Base-by-base conservation (phyloP, 2,797 vertebrate genomes). In the Tenualosa thibaudeaui region DNA sequence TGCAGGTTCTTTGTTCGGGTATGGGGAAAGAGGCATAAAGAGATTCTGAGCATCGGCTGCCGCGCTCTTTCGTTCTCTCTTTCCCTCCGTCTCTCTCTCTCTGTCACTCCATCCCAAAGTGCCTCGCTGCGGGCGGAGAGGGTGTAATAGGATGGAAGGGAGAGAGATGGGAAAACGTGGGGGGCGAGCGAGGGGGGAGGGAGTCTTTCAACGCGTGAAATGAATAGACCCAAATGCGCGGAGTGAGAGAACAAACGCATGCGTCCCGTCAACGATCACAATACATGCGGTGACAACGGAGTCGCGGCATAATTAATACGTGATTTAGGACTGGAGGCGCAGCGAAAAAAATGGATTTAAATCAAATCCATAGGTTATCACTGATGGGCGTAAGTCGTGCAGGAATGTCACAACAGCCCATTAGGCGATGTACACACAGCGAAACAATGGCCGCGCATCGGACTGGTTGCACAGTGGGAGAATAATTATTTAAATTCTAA, bases 221-320 rank as follows among this genome's bases (percentile, higher is more conserved):
- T 82, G 90, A 90, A 92, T 65, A 51, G 90, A 92, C 91, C 92
- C 92, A 91, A 92, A 92, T 50, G 1, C 65, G 65, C 4, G 65
- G 26, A 71, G 65, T 13, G 31, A 71, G 84, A 22, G 65, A 68
- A 37, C 31, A 51, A 58, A 40, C 24, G 68, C 68, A 15, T 19
- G 68, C 31, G 68, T 40, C 26, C 26, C 68, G 13, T 40, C 68
- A 75, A 15, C 12, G 68, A 17, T 2, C 24, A 68, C 5, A 75
- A 75, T 1, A 40, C 68, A 75, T 1, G 68, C 13, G 31, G 68
- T 17, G 68, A 17, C 68, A 75, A 17, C 12, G 17, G 68, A 31
- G 62, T 9, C 31, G 24, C 62, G 26, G 24, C 3, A 26, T 65
- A 26, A 65, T 65, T 65, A 65, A 26, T 65, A 24, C 9, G 24